phyloP scores from a whole-genome alignment of 2,797 vertebrate species.

The Rhinella marina region DNA sequence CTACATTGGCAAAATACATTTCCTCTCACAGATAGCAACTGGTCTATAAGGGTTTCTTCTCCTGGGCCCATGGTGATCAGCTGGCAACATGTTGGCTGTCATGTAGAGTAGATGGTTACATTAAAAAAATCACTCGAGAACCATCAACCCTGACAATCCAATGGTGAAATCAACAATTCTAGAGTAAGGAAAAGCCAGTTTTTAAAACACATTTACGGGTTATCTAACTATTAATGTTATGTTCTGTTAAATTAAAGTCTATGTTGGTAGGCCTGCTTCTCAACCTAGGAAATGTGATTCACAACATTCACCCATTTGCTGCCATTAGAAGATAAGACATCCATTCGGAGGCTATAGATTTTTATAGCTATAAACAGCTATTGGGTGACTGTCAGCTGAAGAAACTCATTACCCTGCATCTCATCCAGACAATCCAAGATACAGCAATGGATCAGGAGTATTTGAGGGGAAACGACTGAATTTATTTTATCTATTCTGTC shows the following conservation, averaged over 20 bases:
- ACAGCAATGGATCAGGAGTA: neutral
- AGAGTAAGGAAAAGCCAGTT: neutral
- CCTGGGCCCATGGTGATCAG: neutral
- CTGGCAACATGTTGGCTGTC: neutral
- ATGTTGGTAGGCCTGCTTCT: neutral
- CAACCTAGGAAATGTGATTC: neutral
- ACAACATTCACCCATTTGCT: neutral
- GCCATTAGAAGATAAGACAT: neutral
- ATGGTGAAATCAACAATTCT: neutral
- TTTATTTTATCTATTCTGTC: neutral
- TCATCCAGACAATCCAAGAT: neutral
- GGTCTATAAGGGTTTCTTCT: neutral
- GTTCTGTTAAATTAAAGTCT: neutral
- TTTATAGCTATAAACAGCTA: neutral
- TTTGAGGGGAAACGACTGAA: neutral
- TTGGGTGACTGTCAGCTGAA: conserved; percentile 1
- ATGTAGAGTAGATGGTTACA: neutral
- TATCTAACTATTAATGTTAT: neutral
- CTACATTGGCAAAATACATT: neutral
- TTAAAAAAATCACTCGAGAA: neutral
- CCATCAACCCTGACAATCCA: neutral
- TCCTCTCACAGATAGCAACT: neutral
- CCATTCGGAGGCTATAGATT: neutral
- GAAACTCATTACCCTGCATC: neutral
- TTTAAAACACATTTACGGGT: neutral